phyloP scores from a whole-genome alignment of 2,888 invertebrate species.

The Deroplatys truncata region DNA sequence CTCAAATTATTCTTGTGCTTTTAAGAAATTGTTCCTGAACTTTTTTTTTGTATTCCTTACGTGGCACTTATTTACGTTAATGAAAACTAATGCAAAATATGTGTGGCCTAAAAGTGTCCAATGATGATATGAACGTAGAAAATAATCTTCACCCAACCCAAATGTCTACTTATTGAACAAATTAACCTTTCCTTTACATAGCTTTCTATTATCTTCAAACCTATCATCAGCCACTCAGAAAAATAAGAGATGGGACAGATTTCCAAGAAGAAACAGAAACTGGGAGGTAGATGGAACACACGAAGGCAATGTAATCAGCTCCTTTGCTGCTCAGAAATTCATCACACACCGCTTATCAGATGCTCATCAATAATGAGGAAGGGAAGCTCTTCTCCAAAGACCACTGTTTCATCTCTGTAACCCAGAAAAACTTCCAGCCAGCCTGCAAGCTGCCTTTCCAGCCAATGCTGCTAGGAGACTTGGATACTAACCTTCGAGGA shows the following conservation, averaged over 20 bases:
- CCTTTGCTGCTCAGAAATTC: background rate
- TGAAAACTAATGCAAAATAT: background rate
- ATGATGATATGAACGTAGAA: background rate
- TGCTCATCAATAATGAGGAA: background rate
- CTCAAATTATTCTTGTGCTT: background rate
- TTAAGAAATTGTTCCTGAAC: background rate
- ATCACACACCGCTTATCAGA: background rate
- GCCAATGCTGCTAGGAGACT: slow-evolving; percentile 47
- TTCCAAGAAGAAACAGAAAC: slow-evolving; percentile 7
- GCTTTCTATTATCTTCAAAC: background rate
- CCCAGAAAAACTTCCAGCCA: slow-evolving; percentile 40
- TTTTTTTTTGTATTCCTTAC: background rate
- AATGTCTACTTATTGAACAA: background rate
- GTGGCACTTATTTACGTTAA: background rate
- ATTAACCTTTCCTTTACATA: background rate
- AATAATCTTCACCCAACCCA: background rate
- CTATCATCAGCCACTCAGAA: slow-evolving; percentile 1
- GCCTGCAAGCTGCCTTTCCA: slow-evolving; percentile 13
- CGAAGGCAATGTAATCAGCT: background rate
- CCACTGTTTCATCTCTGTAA: slow-evolving; percentile 30
- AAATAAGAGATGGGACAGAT: background rate
- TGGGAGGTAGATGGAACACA: background rate
- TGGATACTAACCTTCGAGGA: slow-evolving; percentile 82
- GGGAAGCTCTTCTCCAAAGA: background rate
- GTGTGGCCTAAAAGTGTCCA: background rate